Percentiles rank a stretch among this genome's conserved stretches.
These are phyloP conservation scores for Anguilla marmorata DNA, from an alignment of 2,797 vertebrate species.

Conservation along the genomic window DNA sequence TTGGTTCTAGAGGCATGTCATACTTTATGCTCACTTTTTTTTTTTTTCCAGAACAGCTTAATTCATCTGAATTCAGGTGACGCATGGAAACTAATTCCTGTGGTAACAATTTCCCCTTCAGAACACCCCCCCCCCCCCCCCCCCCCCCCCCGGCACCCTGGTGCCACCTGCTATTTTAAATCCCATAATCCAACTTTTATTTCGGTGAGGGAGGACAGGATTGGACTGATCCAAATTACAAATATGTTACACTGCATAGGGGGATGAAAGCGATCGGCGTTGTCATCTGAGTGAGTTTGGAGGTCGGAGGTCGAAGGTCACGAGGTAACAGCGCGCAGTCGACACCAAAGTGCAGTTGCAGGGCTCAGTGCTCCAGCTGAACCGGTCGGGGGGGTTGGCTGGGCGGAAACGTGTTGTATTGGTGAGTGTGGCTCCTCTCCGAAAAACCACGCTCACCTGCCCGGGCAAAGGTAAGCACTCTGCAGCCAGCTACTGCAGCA, in stretches of 20 bases:
- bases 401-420: neutral
- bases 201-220: neutral
- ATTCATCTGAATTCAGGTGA: neutral
- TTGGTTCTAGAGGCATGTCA: neutral
- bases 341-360: neutral
- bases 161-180: neutral
- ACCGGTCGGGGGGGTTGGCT: no score
- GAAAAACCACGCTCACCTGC: neutral
- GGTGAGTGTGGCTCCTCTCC: no score
- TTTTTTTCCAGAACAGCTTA: neutral
- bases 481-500: neutral
- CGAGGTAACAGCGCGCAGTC: neutral
- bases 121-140: neutral
- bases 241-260: neutral
- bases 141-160: neutral
- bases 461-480: neutral
- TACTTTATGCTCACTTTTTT: neutral
- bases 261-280: neutral
- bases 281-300: neutral
- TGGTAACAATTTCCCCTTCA: neutral
- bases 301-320: neutral
- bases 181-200: conserved; percentile 15
- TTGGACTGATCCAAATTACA: neutral
- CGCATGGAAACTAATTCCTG: neutral
- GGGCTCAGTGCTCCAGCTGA: neutral